Base-by-base conservation (phyloP, 2,888 invertebrate genomes). In the Craniophora ligustri region DNA sequence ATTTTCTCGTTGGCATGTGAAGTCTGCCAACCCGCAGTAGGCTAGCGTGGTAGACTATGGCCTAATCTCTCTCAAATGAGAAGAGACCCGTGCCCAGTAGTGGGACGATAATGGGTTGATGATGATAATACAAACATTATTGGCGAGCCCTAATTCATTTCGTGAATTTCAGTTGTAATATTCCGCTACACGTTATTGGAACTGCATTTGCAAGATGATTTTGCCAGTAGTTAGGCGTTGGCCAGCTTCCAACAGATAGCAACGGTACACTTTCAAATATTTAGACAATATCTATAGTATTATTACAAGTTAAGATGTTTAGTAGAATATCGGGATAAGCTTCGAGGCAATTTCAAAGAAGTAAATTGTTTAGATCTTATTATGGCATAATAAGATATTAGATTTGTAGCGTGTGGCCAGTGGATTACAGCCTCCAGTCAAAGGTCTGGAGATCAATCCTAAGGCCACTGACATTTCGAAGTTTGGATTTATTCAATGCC, bases 201-300 rank as follows among this genome's bases (percentile, higher is more conserved):
- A 67, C 56, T 65, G 62, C 76, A 76, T 76, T 79, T 71, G 77
- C 72, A 65, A 76, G 74, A 79, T 72, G 71, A 75, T 75, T 78
- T 71, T 47, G 72, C 59, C 63, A 66, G 70, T 75, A 75, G 68
- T 67, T 65, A 67, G 59, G 57, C 46, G 62, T 50, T 80, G 79
- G 79, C 79, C 30, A 4, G 10, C 1, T 14, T 61, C 81, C 79
- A 81, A 53, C 23, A 66, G 72, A 78, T 76, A 76, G 54, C 38
- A 38, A 19, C 49, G 47, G 64, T 64, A 66, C 65, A 70, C 61
- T 73, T 68, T 72, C 65, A 63, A 74, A 73, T 76, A 68, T 76
- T 66, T 68, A 67, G 67, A 73, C 69, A 76, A 72, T 75, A 57
- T 58, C 54, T 60, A 36, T 42, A 55, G 44, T 60, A 63, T 58